Evolutionary conservation across 2,113 vertebrate genomes (phyloP).

Genomic region (Pristiophorus japonicus): DNA sequence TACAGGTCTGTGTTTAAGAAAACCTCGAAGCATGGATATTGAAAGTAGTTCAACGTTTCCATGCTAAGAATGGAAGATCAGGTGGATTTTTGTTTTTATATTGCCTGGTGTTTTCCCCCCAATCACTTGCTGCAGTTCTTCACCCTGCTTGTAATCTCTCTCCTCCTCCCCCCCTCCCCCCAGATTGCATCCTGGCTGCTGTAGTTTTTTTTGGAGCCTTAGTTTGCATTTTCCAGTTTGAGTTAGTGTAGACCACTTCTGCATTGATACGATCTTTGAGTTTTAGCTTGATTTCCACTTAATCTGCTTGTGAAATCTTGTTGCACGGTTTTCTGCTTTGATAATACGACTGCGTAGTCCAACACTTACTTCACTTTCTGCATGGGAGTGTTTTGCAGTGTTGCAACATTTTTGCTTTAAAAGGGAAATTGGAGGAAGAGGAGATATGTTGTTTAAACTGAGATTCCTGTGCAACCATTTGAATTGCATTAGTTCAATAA

Average conservation of each 20-base stretch:
- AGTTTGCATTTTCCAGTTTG: background rate
- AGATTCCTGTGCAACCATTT: background rate
- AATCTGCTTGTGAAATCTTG: conserved; percentile 7
- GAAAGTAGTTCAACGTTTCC: conserved; percentile 24
- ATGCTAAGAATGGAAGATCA: conserved; percentile 18
- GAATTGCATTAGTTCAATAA: background rate
- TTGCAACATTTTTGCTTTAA: background rate
- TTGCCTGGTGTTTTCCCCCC: background rate
- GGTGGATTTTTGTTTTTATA: background rate
- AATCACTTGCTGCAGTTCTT: background rate
- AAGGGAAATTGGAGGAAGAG: background rate
- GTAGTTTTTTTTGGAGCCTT: background rate
- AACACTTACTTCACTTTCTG: background rate
- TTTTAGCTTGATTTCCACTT: background rate
- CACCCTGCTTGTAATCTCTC: conserved; percentile 15
- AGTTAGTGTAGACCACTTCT: background rate
- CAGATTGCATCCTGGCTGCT: background rate
- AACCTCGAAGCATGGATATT: background rate
- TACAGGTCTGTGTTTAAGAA: conserved; percentile 22
- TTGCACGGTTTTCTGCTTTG: background rate
- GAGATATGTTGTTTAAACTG: background rate
- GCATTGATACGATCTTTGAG: conserved; percentile 1
- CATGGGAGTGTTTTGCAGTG: background rate
- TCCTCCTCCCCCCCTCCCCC: background rate
- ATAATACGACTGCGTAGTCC: background rate